These are phyloP conservation scores for Orbicella faveolata DNA, from an alignment of 64 coral and sea anemone species.

Conservation along the genomic window DNA sequence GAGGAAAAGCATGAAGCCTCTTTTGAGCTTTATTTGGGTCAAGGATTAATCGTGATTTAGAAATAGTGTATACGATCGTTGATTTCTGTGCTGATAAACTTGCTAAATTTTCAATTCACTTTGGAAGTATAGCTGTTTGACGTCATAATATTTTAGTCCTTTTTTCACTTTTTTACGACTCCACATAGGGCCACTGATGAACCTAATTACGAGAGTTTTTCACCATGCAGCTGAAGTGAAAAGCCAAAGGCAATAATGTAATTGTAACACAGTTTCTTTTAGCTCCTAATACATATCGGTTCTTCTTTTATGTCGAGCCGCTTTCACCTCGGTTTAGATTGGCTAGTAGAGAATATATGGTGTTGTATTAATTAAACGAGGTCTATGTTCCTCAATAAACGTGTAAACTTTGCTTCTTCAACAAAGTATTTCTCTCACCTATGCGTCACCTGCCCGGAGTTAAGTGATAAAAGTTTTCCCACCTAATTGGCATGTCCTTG, in stretches of 20 bases:
- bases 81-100: conserved; percentile 5
- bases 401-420: conserved; percentile 42
- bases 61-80: background rate
- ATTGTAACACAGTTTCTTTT: conserved; percentile 5
- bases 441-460: background rate
- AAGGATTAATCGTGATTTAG: background rate
- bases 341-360: conserved; percentile 8
- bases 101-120: conserved; percentile 18
- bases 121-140: conserved; percentile 11
- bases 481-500: conserved; percentile 37
- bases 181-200: background rate
- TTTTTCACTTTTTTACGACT: background rate
- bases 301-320: background rate
- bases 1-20: background rate
- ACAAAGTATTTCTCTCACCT: conserved; percentile 25
- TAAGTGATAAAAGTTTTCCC: background rate
- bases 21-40: background rate
- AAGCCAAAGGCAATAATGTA: conserved; percentile 8
- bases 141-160: background rate
- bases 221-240: conserved; percentile 19
- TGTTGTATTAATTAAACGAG: conserved; percentile 38
- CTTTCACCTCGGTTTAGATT: background rate
- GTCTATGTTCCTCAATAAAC: conserved; percentile 29
- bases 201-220: background rate
- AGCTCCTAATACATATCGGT: background rate